Conservation (phyloP, 1,140 invertebrate species). For the Chironomus striatipennis region DNA sequence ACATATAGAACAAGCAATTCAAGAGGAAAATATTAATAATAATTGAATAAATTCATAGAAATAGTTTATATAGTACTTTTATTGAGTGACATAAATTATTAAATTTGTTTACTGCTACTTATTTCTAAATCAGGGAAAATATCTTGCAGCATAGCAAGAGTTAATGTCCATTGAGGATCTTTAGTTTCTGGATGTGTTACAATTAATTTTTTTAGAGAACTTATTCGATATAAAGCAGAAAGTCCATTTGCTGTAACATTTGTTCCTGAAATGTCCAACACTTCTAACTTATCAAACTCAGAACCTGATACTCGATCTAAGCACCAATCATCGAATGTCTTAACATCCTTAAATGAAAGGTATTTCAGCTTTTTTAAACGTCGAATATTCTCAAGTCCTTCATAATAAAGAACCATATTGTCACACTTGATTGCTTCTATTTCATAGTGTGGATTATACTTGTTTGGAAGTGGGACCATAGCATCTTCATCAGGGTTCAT, state of each 20-base stretch:
- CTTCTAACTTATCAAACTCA: slow-evolving; percentile 51
- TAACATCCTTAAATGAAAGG: slow-evolving; percentile 54
- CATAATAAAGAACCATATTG: slow-evolving; percentile 52
- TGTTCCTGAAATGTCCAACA: slow-evolving; percentile 65
- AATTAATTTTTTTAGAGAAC: slow-evolving; percentile 46
- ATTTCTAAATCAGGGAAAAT: slow-evolving; percentile 38
- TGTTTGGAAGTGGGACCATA: slow-evolving; percentile 46
- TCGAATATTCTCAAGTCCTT: slow-evolving; percentile 59
- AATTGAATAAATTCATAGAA: not conserved
- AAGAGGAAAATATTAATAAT: slow-evolving; percentile 29
- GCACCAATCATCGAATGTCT: slow-evolving; percentile 66
- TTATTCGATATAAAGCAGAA: slow-evolving; percentile 52
- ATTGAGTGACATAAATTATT: not conserved
- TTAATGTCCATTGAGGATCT: slow-evolving; percentile 45
- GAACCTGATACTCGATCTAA: slow-evolving; percentile 53
- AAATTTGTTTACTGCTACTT: slow-evolving; percentile 23
- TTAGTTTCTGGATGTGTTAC: slow-evolving; percentile 43
- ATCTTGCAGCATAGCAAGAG: slow-evolving; percentile 50
- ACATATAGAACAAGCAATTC: slow-evolving; percentile 40
- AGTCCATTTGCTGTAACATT: slow-evolving; percentile 56
- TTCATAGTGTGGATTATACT: slow-evolving; percentile 44
- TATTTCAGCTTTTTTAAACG: slow-evolving; percentile 52
- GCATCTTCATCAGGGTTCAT: slow-evolving; percentile 37
- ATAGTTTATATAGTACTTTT: not conserved
- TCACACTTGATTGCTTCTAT: slow-evolving; percentile 62